Evolutionary conservation across 1,140 invertebrate species (phyloP).

Genomic region (Cataglyphis hispanica): DNA sequence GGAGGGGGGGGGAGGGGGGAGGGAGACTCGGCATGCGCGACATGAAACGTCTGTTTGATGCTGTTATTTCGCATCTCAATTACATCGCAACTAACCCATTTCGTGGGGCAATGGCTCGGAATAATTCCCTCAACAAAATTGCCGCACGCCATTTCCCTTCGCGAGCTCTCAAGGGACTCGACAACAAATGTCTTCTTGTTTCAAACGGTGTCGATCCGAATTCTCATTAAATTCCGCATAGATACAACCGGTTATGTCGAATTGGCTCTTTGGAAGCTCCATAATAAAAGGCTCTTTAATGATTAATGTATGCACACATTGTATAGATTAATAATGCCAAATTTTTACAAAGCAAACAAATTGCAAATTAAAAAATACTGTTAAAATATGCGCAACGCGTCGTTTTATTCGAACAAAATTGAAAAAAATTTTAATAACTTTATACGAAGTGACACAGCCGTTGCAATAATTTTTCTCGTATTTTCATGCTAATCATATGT

Average conservation of each 20-base stretch:
- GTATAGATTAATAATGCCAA: neutral
- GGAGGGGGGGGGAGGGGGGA: too few species aligned
- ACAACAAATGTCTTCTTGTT: conserved; percentile 42
- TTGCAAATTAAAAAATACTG: neutral
- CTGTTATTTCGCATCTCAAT: conserved; percentile 61
- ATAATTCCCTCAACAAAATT: conserved; percentile 55
- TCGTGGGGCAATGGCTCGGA: conserved; percentile 50
- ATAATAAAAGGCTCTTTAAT: neutral
- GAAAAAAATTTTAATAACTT: too few species aligned
- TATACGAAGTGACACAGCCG: neutral
- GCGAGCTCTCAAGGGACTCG: conserved; percentile 2
- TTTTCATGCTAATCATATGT: neutral
- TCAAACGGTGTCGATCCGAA: conserved; percentile 32
- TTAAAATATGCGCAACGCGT: too few species aligned
- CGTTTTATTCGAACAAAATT: too few species aligned
- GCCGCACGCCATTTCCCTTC: conserved; percentile 40
- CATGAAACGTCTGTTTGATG: conserved; percentile 48
- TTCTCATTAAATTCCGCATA: conserved; percentile 44
- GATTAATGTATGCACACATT: neutral
- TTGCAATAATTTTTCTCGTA: conserved; percentile 7
- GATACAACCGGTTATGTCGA: conserved; percentile 19
- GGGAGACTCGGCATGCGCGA: neutral
- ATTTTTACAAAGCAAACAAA: neutral
- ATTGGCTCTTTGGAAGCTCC: neutral
- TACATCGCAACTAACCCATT: conserved; percentile 59